A percentile compares a stretch with the other conserved stretches of the same genome.
Conservation (phyloP, 2,113 vertebrate genomes). For the Rhineura floridana region DNA sequence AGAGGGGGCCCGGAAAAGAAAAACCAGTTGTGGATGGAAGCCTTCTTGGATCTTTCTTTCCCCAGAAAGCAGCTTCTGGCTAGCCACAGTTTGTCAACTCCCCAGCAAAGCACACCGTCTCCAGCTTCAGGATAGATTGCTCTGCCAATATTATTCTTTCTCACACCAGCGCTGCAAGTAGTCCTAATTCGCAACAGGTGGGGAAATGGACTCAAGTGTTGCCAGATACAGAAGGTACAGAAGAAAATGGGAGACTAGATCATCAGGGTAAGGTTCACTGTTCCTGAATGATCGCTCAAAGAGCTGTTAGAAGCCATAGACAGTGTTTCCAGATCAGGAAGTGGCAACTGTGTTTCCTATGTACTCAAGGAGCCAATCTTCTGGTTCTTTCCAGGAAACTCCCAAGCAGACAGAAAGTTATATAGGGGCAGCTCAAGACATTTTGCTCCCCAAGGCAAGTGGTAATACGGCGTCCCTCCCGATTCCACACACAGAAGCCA, state of each 20-base stretch:
- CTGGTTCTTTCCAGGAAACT: background rate
- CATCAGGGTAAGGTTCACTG: background rate
- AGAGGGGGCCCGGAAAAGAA: background rate
- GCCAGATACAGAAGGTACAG: background rate
- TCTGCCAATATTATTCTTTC: background rate
- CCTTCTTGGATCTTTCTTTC: background rate
- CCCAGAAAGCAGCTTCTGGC: background rate
- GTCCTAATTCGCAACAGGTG: background rate
- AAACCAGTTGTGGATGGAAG: background rate
- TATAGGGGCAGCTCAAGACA: background rate
- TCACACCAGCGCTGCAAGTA: background rate
- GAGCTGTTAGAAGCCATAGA: background rate
- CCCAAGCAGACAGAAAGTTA: background rate
- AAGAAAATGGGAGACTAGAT: too few relatives aligned
- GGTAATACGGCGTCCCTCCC: too few relatives aligned
- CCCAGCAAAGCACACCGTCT: background rate
- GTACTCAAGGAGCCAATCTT: background rate
- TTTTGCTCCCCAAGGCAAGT: too few relatives aligned
- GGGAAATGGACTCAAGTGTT: background rate
- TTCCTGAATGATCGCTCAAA: background rate
- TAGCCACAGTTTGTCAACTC: background rate
- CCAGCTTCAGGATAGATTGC: background rate
- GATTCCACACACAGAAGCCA: too few relatives aligned
- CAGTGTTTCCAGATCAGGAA: background rate
- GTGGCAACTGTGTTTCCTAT: background rate